Base-by-base conservation (phyloP, 2,888 invertebrate genomes). In the Sisyra nigra region DNA sequence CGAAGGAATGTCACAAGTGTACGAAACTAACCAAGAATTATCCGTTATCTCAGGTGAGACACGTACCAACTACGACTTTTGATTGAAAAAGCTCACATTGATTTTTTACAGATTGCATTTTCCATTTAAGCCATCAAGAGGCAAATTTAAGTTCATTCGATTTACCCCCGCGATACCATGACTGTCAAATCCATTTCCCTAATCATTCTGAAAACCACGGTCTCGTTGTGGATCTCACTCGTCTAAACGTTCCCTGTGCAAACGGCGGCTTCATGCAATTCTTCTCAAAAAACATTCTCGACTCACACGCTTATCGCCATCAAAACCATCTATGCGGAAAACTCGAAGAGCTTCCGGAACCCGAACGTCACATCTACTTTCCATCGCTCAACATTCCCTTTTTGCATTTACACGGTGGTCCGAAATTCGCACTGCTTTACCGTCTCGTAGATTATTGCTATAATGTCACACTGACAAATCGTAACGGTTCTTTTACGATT, bases 391-490 rank as follows among this genome's bases (percentile, higher is more conserved):
- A 54, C 44, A 57, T 53, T 24, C 70, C 69, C 4, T 65, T 66
- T 34, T 56, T 79, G 48, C 70, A 69, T 53, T 60, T 76, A 44
- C 72, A 72, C 53, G 76, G 75, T 47, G 67, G 67, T 57, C 78
- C 78, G 45, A 69, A 74, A 59, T 80, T 80, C 67, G 69, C 72
- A 57, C 67, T 78, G 53, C 66, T 65, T 52, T 80, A 75, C 63
- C 73, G 72, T 55, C 61, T 73, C 52, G 80, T 80, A 46, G 80
- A 81, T 61, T 74, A 75, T 56, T 82, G 81, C 53, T 78, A 80
- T 57, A 76, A 80, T 57, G 71, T 80, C 48, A 73, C 76, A 30
- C 68, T 78, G 50, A 68, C 70, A 50, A 65, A 66, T 42, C 67
- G 69, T 49, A 79, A 76, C 63, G 79, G 74, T 55, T 72, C 76